These are phyloP conservation scores for Ormia ochracea DNA, from an alignment of 2,888 invertebrate genomes.

Conservation along the genomic window DNA sequence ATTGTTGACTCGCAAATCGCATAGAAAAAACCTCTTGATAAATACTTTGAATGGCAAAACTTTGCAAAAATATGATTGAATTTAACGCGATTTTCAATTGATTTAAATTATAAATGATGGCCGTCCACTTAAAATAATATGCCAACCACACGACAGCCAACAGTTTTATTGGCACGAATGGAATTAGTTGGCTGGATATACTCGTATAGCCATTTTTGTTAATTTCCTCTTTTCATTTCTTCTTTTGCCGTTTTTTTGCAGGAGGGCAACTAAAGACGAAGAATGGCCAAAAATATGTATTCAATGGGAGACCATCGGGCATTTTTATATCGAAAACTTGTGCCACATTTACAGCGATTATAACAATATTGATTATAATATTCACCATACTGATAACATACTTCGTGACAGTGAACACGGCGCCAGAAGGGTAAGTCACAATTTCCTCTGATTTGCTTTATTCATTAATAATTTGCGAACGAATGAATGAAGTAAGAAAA, in stretches of 20 bases:
- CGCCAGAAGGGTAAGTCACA: conserved; percentile 70
- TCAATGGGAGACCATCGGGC: conserved; percentile 75
- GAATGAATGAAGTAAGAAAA: neutral
- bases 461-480: neutral
- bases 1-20: conserved; percentile 16
- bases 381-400: conserved; percentile 74
- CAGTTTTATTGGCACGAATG: conserved; percentile 13
- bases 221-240: neutral
- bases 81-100: conserved; percentile 45
- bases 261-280: conserved; percentile 77
- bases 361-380: conserved; percentile 71
- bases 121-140: neutral
- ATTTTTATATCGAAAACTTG: conserved; percentile 74
- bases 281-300: conserved; percentile 77
- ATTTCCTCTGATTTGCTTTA: neutral
- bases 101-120: conserved; percentile 54
- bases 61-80: conserved; percentile 28
- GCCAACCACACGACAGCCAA: neutral
- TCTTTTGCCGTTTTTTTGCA: conserved; percentile 62
- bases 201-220: conserved; percentile 2
- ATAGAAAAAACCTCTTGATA: neutral
- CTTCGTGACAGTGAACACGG: conserved; percentile 70
- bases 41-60: neutral
- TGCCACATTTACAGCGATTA: conserved; percentile 69
- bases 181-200: no score